phyloP scores from a whole-genome alignment of 2,888 invertebrate species.

The Bembecia ichneumoniformis region DNA sequence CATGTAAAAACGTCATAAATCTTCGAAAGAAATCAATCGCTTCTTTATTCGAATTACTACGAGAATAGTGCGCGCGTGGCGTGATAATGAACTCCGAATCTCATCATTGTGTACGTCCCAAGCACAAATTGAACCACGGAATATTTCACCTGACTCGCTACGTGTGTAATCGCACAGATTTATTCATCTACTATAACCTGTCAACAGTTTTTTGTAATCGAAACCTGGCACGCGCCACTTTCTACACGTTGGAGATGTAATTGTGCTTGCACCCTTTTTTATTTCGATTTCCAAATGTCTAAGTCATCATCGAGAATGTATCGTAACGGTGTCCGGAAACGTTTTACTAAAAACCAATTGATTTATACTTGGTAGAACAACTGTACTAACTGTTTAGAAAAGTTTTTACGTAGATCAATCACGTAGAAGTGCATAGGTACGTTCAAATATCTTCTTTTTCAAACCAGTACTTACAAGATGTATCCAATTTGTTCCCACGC shows the following conservation, averaged over 20 bases:
- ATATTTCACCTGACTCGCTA: conserved; percentile 52
- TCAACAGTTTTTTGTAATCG: conserved; percentile 45
- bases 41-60: conserved; percentile 28
- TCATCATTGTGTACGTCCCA: conserved; percentile 41
- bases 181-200: conserved; percentile 54
- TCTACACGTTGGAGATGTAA: conserved; percentile 55
- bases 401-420: too few relatives aligned
- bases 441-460: too few relatives aligned
- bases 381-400: too few relatives aligned
- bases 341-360: conserved; percentile 7
- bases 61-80: conserved; percentile 34
- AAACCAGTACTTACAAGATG: too few relatives aligned
- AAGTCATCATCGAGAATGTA: conserved; percentile 41
- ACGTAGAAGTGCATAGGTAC: too few relatives aligned
- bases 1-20: too few relatives aligned
- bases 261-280: conserved; percentile 57
- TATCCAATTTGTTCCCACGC: too few relatives aligned
- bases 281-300: conserved; percentile 43
- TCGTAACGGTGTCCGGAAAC: conserved; percentile 41
- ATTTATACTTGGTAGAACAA: too few relatives aligned
- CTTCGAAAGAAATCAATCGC: too few relatives aligned
- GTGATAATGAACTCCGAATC: conserved; percentile 48
- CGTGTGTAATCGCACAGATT: conserved; percentile 67
- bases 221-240: conserved; percentile 61
- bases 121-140: conserved; percentile 56